Conservation (phyloP, 2,888 invertebrate species). For the Harmothoe impar region DNA sequence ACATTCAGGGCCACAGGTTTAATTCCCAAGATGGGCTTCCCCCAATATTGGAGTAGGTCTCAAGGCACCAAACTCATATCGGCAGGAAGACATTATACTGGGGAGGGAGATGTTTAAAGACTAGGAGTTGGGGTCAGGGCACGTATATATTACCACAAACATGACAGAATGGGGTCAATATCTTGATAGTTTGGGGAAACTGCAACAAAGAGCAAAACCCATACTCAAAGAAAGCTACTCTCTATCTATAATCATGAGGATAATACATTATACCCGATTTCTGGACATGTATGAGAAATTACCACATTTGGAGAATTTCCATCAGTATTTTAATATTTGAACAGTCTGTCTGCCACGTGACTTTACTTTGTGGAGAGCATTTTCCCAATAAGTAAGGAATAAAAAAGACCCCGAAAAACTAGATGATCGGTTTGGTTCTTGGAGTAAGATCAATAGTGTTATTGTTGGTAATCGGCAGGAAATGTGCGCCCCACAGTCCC, state of each 20-base stretch:
- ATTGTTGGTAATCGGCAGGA: neutral
- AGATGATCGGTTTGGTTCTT: neutral
- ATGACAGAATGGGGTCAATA: too few relatives aligned
- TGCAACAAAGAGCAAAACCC: too few relatives aligned
- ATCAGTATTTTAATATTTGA: neutral
- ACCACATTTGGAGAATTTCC: neutral
- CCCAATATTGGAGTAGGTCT: conserved; percentile 25
- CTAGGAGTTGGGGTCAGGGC: too few relatives aligned
- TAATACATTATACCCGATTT: too few relatives aligned
- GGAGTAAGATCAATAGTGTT: neutral
- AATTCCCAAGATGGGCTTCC: conserved; percentile 50
- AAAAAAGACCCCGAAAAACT: neutral
- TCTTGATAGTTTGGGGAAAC: too few relatives aligned
- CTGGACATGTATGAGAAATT: too few relatives aligned
- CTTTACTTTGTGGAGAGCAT: neutral
- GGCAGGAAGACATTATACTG: neutral
- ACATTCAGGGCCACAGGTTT: neutral
- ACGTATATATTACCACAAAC: too few relatives aligned
- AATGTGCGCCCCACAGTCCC: neutral
- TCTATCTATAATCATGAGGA: too few relatives aligned
- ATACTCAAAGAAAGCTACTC: too few relatives aligned
- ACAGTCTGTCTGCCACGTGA: neutral
- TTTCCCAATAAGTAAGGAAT: neutral
- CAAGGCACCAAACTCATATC: neutral
- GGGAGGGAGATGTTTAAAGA: too few relatives aligned